Evolutionary conservation across 2,888 invertebrate species (phyloP), one percentile per base, ranked within the genome.

Genomic region (Vesta saturnalis): DNA sequence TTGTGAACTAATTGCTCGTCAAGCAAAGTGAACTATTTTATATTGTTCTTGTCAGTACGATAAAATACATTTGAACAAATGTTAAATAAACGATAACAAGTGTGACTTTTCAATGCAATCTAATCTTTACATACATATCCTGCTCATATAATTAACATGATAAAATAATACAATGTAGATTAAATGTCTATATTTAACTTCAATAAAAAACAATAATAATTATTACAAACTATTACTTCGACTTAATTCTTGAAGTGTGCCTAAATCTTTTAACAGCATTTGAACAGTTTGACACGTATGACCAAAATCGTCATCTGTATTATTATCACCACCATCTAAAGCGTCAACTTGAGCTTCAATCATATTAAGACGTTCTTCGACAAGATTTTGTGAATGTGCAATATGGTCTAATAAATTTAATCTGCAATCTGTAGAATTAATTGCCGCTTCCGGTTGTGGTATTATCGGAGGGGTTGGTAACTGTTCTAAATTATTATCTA

Each of bases 381-480:
- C 87, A 65, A 91, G 85, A 68, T 88, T 87, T 81, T 94, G 93
- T 78, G 91, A 91, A 72, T 92, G 89, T 76, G 90, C 89, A 61
- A 95, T 89, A 79, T 95, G 94, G 21, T 92, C 90, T 72, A 95
- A 84, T 58, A 96, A 85, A 63, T 92, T 89, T 77, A 91, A 86
- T 73, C 92, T 89, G 76, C 95, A 95, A 80, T 91, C 93, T 54
- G 89, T 86, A 54, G 92, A 89, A 83, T 94, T 92, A 64, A 94
- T 94, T 1, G 93, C 90, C 10, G 93, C 92, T 82, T 95, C 94
- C 0, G 94, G 94, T 82, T 91, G 90, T 10, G 94, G 94, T 72
- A 89, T 89, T 56, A 79, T 81, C 0, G 82, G 80, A 14, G 68
- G 67, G 35, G 60, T 47, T 52, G 74, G 55, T 12, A 73, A 43